Evolutionary conservation across 2,888 invertebrate species (phyloP), one percentile per base, ranked within the genome.

Genomic region (Euzophera pinguis): DNA sequence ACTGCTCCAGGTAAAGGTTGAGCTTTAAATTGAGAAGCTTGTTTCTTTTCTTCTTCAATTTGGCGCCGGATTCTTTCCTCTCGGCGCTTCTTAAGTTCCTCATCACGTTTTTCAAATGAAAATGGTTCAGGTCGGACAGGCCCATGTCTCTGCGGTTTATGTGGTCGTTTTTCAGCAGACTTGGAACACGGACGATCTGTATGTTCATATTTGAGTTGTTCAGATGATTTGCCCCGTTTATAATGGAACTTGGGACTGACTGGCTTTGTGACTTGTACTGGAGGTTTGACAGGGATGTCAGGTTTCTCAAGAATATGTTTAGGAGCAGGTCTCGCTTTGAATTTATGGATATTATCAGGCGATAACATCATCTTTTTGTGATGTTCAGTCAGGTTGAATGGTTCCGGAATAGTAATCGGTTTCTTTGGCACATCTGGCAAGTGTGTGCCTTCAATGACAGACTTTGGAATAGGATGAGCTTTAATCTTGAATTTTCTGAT

Each of bases 91-190:
- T 87, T 81, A 22, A 92, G 64, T 53, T 90, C 80, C 66, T 92
- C 92, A 72, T 95, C 92, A 10, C 94, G 78, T 52, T 91, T 84
- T 54, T 94, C 94, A 81, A 96, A 95, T 59, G 94, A 94, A 67
- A 95, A 95, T 10, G 95, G 95, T 57, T 83, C 83, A 4, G 80
- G 78, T 48, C 70, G 69, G 0, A 84, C 13, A 7, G 83, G 83
- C 0, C 87, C 87, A 13, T 65, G 67, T 35, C 80, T 70, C 3
- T 62, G 66, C n/a, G 60, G 51, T 54, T 77, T 75, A 5, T 75
- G 73, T 49, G 52, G 55, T 38, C 53, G 47, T 60, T 78, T 76
- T 70, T 45, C 64, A 8, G 54, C 34, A 38, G 53, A 52, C 39
- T 60, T 64, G 37, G 53, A 54, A 5, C 51, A 41, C 32, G 32